Conservation (phyloP, 2,113 vertebrate genomes). For the Anolis carolinensis region DNA sequence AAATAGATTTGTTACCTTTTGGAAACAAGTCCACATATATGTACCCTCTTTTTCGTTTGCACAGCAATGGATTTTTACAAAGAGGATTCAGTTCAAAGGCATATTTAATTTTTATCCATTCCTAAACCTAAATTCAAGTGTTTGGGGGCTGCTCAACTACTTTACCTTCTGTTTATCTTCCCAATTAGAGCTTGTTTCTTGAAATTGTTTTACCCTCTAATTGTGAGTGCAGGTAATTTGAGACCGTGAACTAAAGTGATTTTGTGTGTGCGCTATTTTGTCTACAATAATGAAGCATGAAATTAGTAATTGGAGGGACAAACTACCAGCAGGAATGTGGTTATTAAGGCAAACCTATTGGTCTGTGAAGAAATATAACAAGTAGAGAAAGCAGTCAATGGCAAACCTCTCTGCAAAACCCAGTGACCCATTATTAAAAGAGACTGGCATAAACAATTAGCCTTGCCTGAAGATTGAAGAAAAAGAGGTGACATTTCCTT, state of each 20-base stretch:
- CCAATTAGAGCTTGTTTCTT: slow-evolving; percentile 14
- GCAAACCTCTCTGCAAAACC: neutral
- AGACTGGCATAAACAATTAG: slow-evolving; percentile 5
- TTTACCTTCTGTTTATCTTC: neutral
- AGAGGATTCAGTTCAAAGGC: neutral
- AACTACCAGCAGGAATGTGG: slow-evolving; percentile 14
- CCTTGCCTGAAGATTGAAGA: neutral
- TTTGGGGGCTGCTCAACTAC: neutral
- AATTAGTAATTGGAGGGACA: slow-evolving; percentile 17
- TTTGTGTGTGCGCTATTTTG: neutral
- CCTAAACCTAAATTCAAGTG: neutral
- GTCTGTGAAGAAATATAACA: slow-evolving; percentile 24
- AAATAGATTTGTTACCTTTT: too few species aligned
- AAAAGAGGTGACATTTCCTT: neutral
- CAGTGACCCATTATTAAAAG: slow-evolving; percentile 21
- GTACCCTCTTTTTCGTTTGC: neutral
- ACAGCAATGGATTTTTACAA: neutral
- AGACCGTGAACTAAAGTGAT: neutral
- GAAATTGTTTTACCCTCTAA: slow-evolving; percentile 21
- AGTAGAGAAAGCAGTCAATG: neutral
- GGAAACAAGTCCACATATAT: too few species aligned
- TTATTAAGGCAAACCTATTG: slow-evolving; percentile 25
- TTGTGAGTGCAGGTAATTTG: slow-evolving; percentile 4
- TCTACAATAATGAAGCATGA: slow-evolving; percentile 4
- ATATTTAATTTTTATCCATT: neutral